Evolutionary conservation across 2,113 vertebrate species (phyloP).

Genomic region (Illadopsis cleaveri): DNA sequence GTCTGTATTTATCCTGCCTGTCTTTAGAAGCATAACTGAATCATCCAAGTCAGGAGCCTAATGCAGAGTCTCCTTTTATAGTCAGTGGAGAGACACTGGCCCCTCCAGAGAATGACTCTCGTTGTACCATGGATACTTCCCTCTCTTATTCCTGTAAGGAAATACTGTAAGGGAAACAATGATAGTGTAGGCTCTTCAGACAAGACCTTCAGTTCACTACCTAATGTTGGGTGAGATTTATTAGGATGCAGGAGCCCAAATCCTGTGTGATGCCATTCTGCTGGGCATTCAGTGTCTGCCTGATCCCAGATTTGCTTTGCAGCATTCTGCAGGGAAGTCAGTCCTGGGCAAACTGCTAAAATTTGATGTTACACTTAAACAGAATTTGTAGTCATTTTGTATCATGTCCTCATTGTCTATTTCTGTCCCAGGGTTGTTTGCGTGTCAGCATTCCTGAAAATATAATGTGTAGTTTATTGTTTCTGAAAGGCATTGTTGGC

Average conservation of each 20-base stretch:
- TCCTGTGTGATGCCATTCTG: neutral
- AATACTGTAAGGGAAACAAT: neutral
- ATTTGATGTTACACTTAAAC: neutral
- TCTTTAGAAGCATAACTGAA: neutral
- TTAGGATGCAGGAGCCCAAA: neutral
- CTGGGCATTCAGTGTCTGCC: neutral
- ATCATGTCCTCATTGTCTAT: neutral
- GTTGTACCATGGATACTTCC: neutral
- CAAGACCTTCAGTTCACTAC: neutral
- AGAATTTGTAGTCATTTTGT: neutral
- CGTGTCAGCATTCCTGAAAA: slow-evolving; percentile 32
- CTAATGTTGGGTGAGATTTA: neutral
- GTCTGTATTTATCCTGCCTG: neutral
- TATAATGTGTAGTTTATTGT: neutral
- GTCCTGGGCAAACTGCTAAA: neutral
- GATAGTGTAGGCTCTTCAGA: neutral
- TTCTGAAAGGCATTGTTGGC: neutral
- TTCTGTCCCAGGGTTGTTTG: slow-evolving; percentile 1
- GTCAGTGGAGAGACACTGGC: neutral
- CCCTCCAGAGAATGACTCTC: neutral
- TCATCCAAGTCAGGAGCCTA: neutral
- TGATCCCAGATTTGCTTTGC: neutral
- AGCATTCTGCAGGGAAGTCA: neutral
- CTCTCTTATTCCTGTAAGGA: neutral
- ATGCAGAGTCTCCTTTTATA: neutral